Evolutionary conservation across 2,113 vertebrate genomes (phyloP).

Genomic region (Tricholaema leucomelas): DNA sequence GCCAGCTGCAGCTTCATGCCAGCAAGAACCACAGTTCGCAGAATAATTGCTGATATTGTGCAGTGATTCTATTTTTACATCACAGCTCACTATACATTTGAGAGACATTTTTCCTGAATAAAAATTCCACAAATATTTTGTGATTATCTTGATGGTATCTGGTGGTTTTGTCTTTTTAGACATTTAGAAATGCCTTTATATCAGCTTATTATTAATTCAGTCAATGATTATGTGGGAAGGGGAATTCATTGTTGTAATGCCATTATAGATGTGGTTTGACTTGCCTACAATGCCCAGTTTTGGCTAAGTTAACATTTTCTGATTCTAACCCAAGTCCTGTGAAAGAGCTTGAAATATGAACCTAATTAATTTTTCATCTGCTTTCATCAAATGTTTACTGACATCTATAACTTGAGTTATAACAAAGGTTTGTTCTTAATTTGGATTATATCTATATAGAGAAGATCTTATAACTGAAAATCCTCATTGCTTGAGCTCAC

Average conservation of each 20-base stretch:
- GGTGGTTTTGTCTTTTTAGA: neutral
- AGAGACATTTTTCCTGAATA: conserved; percentile 14
- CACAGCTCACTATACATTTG: conserved; percentile 6
- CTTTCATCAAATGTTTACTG: neutral
- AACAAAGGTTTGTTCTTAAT: neutral
- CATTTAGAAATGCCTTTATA: neutral
- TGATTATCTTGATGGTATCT: neutral
- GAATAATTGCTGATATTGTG: conserved; percentile 57
- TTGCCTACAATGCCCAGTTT: neutral
- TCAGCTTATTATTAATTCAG: neutral
- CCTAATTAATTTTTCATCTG: neutral
- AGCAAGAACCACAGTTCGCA: conserved; percentile 7
- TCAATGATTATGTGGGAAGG: neutral
- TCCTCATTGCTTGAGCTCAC: neutral
- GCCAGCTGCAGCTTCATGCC: conserved; percentile 41
- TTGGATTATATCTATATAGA: neutral
- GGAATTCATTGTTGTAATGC: neutral
- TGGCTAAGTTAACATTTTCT: neutral
- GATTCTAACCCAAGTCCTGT: neutral
- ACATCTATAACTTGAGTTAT: neutral
- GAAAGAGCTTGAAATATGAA: neutral
- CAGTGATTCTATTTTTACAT: conserved; percentile 25
- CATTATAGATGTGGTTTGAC: neutral
- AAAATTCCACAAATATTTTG: conserved; percentile 10
- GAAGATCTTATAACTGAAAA: neutral